Evolutionary conservation across 2,888 invertebrate genomes (phyloP).

Genomic region (Belgica antarctica): DNA sequence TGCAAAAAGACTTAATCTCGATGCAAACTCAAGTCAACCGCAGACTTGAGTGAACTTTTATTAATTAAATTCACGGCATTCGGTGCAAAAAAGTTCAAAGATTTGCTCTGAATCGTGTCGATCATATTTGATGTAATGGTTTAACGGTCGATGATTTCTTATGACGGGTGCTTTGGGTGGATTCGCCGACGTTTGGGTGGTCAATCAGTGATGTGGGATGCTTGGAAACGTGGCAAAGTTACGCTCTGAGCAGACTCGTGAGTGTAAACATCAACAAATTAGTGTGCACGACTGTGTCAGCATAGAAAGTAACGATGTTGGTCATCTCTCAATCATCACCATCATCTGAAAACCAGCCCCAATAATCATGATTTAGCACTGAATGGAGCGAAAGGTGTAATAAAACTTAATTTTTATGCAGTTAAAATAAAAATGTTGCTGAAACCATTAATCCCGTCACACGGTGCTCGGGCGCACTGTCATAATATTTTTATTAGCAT

Average conservation of each 20-base stretch:
- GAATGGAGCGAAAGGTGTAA: not conserved
- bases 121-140: slow-evolving; percentile 1
- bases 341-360: not conserved
- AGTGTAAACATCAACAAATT: too few relatives aligned
- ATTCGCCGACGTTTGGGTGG: too few relatives aligned
- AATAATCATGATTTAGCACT: not conserved
- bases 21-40: not conserved
- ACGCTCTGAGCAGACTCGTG: too few relatives aligned
- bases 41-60: slow-evolving; percentile 14
- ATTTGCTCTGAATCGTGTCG: not conserved
- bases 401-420: slow-evolving; percentile 10
- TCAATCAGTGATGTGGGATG: too few relatives aligned
- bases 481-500: slow-evolving; percentile 18
- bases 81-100: not conserved
- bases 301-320: too few relatives aligned
- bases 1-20: not conserved
- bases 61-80: slow-evolving; percentile 1
- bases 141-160: not conserved
- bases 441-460: not conserved
- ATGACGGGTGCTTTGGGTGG: too few relatives aligned
- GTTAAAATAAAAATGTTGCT: slow-evolving; percentile 11
- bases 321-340: too few relatives aligned
- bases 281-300: too few relatives aligned
- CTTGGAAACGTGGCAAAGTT: not conserved
- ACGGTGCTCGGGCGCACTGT: not conserved